Evolutionary conservation across 2,113 vertebrate species (phyloP).

Genomic region (Saguinus midas): DNA sequence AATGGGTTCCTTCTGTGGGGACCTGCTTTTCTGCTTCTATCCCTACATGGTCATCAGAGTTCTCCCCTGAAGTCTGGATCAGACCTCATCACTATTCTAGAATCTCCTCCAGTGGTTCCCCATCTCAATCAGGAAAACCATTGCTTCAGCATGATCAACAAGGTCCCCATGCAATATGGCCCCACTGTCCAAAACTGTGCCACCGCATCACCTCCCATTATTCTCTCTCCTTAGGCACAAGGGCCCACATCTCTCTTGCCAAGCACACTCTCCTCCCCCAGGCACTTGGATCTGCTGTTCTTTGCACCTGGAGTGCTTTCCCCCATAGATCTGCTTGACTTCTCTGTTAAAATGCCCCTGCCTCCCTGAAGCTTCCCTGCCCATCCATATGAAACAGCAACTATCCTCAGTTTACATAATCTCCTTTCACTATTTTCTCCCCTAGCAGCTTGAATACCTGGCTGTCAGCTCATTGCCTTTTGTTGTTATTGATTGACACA

Average conservation of each 20-base stretch:
- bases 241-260: neutral
- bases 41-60: neutral
- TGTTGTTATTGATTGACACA: neutral
- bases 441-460: no score
- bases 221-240: rapidly evolving
- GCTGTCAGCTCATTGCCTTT: neutral
- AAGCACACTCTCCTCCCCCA: rapidly evolving
- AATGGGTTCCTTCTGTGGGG: rapidly evolving
- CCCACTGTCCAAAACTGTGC: rapidly evolving
- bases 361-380: neutral
- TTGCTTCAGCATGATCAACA: rapidly evolving
- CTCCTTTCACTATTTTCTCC: neutral
- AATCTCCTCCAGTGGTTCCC: rapidly evolving
- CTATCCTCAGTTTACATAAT: neutral
- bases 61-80: neutral
- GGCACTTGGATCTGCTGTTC: neutral
- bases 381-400: rapidly evolving
- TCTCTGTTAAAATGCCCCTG: rapidly evolving
- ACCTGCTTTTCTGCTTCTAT: neutral
- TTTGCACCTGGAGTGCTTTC: rapidly evolving
- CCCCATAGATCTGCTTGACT: rapidly evolving
- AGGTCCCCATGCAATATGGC: rapidly evolving
- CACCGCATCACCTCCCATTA: rapidly evolving
- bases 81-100: no score
- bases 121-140: neutral